These are phyloP conservation scores for Gallinago nigripennis DNA, from an alignment of 2,797 vertebrate species.

Conservation along the genomic window DNA sequence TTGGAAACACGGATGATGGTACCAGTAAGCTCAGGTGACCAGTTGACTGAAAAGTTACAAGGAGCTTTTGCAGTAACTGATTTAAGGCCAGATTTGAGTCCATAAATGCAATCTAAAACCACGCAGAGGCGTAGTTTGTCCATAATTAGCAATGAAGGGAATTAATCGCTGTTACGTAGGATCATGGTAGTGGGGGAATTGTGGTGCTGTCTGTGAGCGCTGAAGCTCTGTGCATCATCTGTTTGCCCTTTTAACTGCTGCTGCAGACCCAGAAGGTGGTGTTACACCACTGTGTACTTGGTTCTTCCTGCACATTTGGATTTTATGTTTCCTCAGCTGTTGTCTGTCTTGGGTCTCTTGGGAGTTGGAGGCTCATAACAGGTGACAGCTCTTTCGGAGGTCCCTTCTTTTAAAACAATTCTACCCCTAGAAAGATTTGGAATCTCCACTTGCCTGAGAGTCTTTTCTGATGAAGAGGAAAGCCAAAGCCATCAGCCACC, in stretches of 20 bases:
- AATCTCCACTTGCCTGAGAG: not conserved
- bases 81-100: not conserved
- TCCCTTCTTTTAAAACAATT: not conserved
- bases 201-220: not conserved
- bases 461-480: not conserved
- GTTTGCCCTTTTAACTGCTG: not conserved
- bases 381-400: not conserved
- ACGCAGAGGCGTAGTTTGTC: not conserved
- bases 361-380: fast-evolving
- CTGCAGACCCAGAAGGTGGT: fast-evolving
- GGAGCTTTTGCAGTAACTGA: not conserved
- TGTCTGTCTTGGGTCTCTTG: not conserved
- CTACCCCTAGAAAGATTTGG: not conserved
- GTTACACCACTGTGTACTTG: fast-evolving
- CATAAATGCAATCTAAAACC: not conserved
- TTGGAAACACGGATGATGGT: not conserved
- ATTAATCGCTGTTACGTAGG: not conserved
- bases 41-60: not conserved
- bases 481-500: not conserved
- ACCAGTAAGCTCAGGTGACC: not conserved
- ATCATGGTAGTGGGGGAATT: not conserved
- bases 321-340: not conserved
- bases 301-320: not conserved
- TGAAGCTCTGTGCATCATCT: not conserved
- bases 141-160: not conserved